phyloP scores from a whole-genome alignment of 2,888 invertebrate genomes.

The Oegoconia quadripuncta region DNA sequence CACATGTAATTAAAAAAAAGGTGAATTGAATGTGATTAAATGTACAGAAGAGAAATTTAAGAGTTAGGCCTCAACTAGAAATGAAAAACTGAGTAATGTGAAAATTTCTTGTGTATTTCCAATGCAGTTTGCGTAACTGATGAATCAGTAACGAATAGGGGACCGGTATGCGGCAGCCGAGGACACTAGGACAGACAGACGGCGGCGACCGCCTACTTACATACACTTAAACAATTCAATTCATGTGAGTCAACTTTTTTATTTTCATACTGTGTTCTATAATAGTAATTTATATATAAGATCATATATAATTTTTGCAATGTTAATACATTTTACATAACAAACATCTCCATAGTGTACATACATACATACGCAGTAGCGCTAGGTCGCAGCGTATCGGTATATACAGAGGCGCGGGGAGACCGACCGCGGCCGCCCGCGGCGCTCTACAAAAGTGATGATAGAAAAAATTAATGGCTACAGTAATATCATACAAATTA shows the following conservation, averaged over 20 bases:
- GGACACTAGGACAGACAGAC: constrained; percentile 34
- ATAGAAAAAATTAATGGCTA: constrained; percentile 76
- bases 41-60: constrained; percentile 8
- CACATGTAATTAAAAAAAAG: neutral
- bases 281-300: constrained; percentile 78
- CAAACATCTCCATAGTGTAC: constrained; percentile 76
- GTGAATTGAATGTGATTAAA: constrained; percentile 5
- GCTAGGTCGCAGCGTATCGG: constrained; percentile 46
- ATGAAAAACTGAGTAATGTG: constrained; percentile 69
- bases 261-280: constrained; percentile 78
- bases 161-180: constrained; percentile 28
- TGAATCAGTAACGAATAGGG: constrained; percentile 34
- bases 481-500: constrained; percentile 79
- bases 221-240: constrained; percentile 70
- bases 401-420: constrained; percentile 53
- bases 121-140: constrained; percentile 59
- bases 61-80: constrained; percentile 36
- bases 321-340: constrained; percentile 79
- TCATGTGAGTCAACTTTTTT: constrained; percentile 77
- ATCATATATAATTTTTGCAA: constrained; percentile 79
- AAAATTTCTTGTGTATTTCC: constrained; percentile 70
- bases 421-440: constrained; percentile 27
- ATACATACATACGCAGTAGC: constrained; percentile 61
- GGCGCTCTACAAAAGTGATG: constrained; percentile 57
- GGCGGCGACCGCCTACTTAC: constrained; percentile 41